Evolutionary conservation across 53 echinoderm and acorn worm genomes (phyloP).

Genomic region (Patiria pectinifera): DNA sequence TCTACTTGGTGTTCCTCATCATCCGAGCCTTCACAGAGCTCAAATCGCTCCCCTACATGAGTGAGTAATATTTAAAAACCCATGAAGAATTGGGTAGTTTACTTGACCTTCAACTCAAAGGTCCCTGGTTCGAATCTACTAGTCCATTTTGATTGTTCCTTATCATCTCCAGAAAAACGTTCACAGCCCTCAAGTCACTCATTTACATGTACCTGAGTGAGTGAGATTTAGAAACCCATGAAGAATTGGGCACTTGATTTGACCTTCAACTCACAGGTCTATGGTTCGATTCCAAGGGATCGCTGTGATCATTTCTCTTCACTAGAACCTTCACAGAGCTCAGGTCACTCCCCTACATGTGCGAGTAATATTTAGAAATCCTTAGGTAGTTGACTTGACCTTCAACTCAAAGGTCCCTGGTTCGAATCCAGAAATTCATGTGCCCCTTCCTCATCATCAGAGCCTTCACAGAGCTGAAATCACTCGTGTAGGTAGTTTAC

Average conservation of each 20-base stretch:
- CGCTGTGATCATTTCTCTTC: neutral
- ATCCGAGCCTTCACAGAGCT: constrained; percentile 98
- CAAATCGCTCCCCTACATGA: constrained; percentile 96
- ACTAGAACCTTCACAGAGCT: neutral
- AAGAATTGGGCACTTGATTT: neutral
- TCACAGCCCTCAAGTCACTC: too few relatives aligned
- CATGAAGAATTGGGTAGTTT: neutral
- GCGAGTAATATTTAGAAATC: neutral
- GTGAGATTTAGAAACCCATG: too few relatives aligned
- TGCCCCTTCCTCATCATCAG: neutral
- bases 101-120: neutral
- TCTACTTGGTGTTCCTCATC: constrained; percentile 97
- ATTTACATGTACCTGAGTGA: too few relatives aligned
- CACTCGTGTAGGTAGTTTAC: too few relatives aligned
- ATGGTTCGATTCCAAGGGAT: neutral
- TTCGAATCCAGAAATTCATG: neutral
- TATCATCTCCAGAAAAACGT: too few relatives aligned
- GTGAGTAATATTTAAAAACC: constrained; percentile 69
- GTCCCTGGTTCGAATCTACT: too few relatives aligned
- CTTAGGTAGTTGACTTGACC: neutral
- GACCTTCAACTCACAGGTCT: neutral
- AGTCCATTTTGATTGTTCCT: too few relatives aligned
- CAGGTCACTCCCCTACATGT: neutral
- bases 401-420: neutral
- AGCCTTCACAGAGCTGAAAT: neutral